Percentiles rank a stretch among this genome's conserved stretches.
phyloP scores from a whole-genome alignment of 2,113 vertebrate genomes.

The Eolophus roseicapilla region DNA sequence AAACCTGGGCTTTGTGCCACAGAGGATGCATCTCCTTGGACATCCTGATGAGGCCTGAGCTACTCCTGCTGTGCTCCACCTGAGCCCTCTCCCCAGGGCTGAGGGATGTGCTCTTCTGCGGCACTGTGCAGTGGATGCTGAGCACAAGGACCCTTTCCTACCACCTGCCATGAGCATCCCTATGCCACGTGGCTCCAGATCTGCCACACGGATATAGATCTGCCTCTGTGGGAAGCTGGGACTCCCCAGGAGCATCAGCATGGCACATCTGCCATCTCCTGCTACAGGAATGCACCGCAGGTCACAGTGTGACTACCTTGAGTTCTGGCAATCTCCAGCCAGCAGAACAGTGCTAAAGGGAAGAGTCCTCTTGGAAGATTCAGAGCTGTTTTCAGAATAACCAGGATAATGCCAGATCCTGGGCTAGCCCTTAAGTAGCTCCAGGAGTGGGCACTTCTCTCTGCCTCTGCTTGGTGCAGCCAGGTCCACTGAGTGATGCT shows the following conservation, averaged over 20 bases:
- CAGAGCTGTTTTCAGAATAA: not conserved
- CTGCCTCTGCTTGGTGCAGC: not conserved
- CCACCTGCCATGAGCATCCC: not conserved
- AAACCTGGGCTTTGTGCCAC: not conserved
- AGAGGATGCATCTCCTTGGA: not conserved
- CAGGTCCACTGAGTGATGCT: too few species aligned
- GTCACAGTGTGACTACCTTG: not conserved
- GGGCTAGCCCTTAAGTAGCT: not conserved
- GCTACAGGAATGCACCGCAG: not conserved
- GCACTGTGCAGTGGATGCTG: fast-evolving
- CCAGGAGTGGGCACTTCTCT: not conserved
- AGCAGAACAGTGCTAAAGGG: not conserved
- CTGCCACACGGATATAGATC: fast-evolving
- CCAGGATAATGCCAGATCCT: not conserved
- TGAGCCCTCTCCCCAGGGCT: not conserved
- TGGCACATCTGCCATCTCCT: not conserved
- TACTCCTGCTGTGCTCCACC: not conserved
- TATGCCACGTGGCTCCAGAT: not conserved
- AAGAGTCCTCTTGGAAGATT: not conserved
- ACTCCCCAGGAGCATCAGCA: not conserved
- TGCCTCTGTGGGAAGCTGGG: not conserved
- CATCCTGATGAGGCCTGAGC: fast-evolving
- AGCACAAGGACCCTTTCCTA: not conserved
- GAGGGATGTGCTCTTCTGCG: not conserved
- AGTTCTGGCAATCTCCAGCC: not conserved